Evolutionary conservation across 2,888 invertebrate genomes (phyloP), one percentile per base, ranked within the genome.

Genomic region (Cephus runcator): DNA sequence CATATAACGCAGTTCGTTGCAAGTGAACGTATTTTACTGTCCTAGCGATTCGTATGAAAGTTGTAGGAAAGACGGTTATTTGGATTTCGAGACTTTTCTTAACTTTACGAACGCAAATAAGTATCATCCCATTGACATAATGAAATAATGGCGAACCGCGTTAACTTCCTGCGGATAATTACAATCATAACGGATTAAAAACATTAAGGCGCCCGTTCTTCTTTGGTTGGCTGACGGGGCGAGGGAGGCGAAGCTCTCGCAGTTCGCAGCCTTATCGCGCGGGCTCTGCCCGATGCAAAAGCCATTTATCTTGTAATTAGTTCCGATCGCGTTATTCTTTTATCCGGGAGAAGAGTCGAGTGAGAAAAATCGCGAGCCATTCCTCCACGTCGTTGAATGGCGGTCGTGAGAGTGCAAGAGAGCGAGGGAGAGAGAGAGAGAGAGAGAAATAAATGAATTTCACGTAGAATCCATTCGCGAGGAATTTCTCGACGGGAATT

Each of bases 291-390:
- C 79, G 79, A 77, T 81, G 75, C 76, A 79, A 36, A 56, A 82
- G 81, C 81, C 86, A 86, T 86, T 86, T 84, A 85, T 86, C 86
- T 86, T 86, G 81, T 81, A 86, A 86, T 86, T 86, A 86, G 81
- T 84, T 84, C 80, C 85, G 79, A 83, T 83, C 79, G 81, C 78
- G 85, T 83, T 85, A 81, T 79, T 83, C 80, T 79, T 82, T 82
- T 81, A 77, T 79, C 30, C 31, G 33, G 15, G 33, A 69, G 69
- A 30, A 69, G 12, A 11, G 68, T 40, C 30, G 78, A 76, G 76
- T 78, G 78, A 78, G 73, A 78, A 78, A 78, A 71, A 77, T 77
- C 69, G 69, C 34, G 34, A 69, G 69, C 69, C 30, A 33, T 69
- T 69, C 31, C 69, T 69, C 23, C 69, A 31, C 69, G 33, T 69